phyloP scores from a whole-genome alignment of 2,888 invertebrate genomes.

The Ditula angustiorana region DNA sequence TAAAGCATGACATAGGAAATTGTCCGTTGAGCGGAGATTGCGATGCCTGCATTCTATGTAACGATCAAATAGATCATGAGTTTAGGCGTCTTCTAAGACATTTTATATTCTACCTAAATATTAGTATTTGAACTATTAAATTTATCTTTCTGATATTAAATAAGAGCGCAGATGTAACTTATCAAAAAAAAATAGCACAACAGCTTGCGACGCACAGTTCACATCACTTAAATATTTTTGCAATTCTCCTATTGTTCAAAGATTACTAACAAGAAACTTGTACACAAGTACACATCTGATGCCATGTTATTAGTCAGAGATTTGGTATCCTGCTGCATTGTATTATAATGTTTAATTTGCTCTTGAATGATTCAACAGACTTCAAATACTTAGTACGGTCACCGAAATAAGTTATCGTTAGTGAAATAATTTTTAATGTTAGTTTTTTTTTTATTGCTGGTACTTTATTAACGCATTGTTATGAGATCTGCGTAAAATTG shows the following conservation, averaged over 20 bases:
- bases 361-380: neutral
- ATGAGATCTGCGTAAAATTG: too few relatives aligned
- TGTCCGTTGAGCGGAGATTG: too few relatives aligned
- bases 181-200: neutral
- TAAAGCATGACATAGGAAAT: neutral
- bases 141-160: too few relatives aligned
- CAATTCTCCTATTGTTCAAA: neutral
- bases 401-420: too few relatives aligned
- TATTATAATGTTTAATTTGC: neutral
- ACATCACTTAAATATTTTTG: neutral
- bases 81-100: too few relatives aligned
- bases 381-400: neutral
- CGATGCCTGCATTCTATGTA: too few relatives aligned
- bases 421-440: too few relatives aligned
- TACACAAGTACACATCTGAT: slow-evolving; percentile 1
- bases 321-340: neutral
- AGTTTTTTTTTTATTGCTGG: too few relatives aligned
- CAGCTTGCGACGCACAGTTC: neutral
- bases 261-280: neutral
- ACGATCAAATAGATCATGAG: too few relatives aligned
- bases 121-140: too few relatives aligned
- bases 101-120: too few relatives aligned
- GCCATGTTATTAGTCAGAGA: neutral
- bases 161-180: neutral
- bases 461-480: too few relatives aligned